Evolutionary conservation across 2,888 invertebrate genomes (phyloP).

Genomic region (Stegophylla sp.): DNA sequence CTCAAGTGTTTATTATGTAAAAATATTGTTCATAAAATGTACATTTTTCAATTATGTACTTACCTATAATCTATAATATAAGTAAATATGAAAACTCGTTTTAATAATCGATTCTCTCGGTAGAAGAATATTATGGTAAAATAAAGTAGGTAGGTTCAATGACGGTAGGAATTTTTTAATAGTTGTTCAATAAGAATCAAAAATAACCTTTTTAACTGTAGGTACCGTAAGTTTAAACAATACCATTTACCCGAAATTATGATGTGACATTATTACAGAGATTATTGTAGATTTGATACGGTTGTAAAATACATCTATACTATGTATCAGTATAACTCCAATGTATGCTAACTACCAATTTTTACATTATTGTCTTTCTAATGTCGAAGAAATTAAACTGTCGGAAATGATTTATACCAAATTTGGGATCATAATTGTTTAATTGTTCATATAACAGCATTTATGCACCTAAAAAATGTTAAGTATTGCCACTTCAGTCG

Average conservation of each 20-base stretch:
- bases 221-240: background rate
- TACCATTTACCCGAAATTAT: background rate
- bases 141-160: background rate
- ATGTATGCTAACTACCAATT: background rate
- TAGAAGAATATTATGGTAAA: background rate
- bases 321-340: background rate
- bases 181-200: background rate
- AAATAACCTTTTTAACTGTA: background rate
- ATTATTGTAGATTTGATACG: background rate
- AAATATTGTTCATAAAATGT: background rate
- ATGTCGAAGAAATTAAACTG: background rate
- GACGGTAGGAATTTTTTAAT: background rate
- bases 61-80: background rate
- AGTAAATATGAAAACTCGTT: no score
- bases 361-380: background rate
- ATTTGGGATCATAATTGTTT: background rate
- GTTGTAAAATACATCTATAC: background rate
- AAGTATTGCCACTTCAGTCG: no score
- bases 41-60: constrained; percentile 2
- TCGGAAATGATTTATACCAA: background rate
- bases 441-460: background rate
- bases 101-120: no score
- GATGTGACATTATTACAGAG: background rate
- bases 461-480: background rate
- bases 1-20: constrained; percentile 9